Evolutionary conservation across 2,888 invertebrate genomes (phyloP).

Genomic region (Gymnosoma rotundatum): DNA sequence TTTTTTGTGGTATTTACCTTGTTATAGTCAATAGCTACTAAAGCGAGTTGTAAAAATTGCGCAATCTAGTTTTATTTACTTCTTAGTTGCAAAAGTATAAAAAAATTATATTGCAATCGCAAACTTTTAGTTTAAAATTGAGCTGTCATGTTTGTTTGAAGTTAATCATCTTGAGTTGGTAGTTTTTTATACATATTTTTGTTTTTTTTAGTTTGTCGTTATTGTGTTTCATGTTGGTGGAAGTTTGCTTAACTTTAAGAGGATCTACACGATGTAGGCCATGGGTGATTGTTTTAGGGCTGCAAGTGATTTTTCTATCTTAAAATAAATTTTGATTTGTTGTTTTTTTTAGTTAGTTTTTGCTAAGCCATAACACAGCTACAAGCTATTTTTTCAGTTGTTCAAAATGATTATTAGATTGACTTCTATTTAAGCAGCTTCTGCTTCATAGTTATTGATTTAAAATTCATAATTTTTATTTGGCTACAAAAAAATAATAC

Average conservation of each 20-base stretch:
- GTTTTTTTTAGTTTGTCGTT: conserved; percentile 30
- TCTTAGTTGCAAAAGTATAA: conserved; percentile 18
- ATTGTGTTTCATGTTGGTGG: conserved; percentile 58
- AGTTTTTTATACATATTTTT: conserved; percentile 10
- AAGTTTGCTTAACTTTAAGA: conserved; percentile 66
- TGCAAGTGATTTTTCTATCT: conserved; percentile 77
- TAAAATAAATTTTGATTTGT: conserved; percentile 21
- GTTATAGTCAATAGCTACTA: conserved; percentile 25
- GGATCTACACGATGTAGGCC: conserved; percentile 71
- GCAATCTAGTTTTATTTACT: conserved; percentile 60
- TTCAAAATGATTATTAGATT: conserved; percentile 67
- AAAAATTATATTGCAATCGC: conserved; percentile 61
- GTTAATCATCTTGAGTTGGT: conserved; percentile 79
- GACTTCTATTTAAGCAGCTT: conserved; percentile 62
- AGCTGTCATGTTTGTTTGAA: conserved; percentile 81
- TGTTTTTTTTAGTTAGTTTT: conserved; percentile 5
- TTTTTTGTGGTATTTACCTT: conserved; percentile 18
- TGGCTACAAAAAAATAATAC: conserved; percentile 24
- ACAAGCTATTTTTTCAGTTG: conserved; percentile 46
- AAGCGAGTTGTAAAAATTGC: conserved; percentile 63
- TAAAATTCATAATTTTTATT: conserved; percentile 58
- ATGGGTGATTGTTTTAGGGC: conserved; percentile 71
- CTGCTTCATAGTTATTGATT: conserved; percentile 62
- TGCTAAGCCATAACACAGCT: conserved; percentile 16
- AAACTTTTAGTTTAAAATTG: conserved; percentile 75